A percentile compares a stretch with the other conserved stretches of the same genome.
phyloP scores from a whole-genome alignment of 2,797 vertebrate genomes.

The Clarias fuscus region DNA sequence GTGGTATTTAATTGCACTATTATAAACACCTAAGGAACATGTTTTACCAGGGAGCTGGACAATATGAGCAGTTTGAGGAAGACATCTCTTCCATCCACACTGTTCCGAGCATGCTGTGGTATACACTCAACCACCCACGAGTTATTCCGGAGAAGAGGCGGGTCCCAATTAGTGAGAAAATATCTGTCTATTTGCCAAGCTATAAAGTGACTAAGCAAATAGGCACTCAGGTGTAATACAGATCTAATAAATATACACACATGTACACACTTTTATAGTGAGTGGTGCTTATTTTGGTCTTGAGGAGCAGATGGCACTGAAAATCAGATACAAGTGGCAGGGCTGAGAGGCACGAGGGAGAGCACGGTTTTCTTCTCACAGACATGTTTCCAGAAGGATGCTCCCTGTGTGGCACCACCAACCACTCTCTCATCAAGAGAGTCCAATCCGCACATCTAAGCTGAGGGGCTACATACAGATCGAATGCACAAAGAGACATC shows the following conservation, averaged over 20 bases:
- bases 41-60: background rate
- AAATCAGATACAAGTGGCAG: conserved; percentile 21
- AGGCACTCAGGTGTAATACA: conserved; percentile 18
- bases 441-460: background rate
- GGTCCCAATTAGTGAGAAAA: conserved; percentile 14
- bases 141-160: conserved; percentile 10
- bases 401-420: conserved; percentile 6
- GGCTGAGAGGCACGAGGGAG: conserved; percentile 35
- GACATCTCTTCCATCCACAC: background rate
- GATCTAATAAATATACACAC: conserved; percentile 27
- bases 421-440: conserved; percentile 12
- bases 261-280: conserved; percentile 14
- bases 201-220: conserved; percentile 3
- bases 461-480: background rate
- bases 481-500: background rate
- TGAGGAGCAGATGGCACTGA: conserved; percentile 50
- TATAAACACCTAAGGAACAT: background rate
- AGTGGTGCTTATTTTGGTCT: conserved; percentile 48
- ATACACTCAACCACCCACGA: conserved; percentile 7
- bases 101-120: conserved; percentile 5
- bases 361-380: conserved; percentile 36
- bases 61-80: conserved; percentile 9
- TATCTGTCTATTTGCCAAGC: background rate
- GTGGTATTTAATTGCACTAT: background rate
- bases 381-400: conserved; percentile 41